Conservation (phyloP, 2,888 invertebrate genomes). For the Operophtera brumata region DNA sequence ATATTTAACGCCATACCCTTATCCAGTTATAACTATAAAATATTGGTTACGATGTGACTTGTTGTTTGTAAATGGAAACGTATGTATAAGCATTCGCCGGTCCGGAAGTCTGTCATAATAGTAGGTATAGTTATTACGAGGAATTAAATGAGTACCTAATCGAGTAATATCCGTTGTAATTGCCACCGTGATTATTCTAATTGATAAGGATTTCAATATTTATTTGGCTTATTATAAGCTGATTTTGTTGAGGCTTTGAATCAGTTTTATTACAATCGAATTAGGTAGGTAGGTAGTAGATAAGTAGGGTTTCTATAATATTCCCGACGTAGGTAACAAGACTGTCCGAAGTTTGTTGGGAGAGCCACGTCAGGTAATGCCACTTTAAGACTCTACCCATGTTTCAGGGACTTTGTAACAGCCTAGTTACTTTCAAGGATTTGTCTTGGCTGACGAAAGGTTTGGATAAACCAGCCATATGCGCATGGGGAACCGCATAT, state of each 20-base stretch:
- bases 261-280: not conserved
- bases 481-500: too few relatives aligned
- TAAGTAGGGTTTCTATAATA: too few relatives aligned
- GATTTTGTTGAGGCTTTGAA: not conserved
- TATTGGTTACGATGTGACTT: too few relatives aligned
- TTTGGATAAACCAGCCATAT: constrained; percentile 11
- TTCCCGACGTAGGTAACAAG: constrained; percentile 6
- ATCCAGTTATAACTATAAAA: too few relatives aligned
- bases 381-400: not conserved
- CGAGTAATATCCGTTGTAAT: not conserved
- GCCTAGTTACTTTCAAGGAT: not conserved
- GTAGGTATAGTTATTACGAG: not conserved
- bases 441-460: constrained; percentile 4
- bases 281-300: not conserved
- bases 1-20: too few relatives aligned
- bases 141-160: not conserved
- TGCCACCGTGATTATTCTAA: not conserved
- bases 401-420: not conserved
- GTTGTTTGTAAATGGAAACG: too few relatives aligned
- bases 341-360: not conserved
- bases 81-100: too few relatives aligned
- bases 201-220: not conserved
- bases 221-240: not conserved
- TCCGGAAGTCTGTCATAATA: not conserved
- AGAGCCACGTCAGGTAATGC: too few relatives aligned